Base-by-base conservation (phyloP, 1,140 invertebrate genomes). In the Chelonus insularis region DNA sequence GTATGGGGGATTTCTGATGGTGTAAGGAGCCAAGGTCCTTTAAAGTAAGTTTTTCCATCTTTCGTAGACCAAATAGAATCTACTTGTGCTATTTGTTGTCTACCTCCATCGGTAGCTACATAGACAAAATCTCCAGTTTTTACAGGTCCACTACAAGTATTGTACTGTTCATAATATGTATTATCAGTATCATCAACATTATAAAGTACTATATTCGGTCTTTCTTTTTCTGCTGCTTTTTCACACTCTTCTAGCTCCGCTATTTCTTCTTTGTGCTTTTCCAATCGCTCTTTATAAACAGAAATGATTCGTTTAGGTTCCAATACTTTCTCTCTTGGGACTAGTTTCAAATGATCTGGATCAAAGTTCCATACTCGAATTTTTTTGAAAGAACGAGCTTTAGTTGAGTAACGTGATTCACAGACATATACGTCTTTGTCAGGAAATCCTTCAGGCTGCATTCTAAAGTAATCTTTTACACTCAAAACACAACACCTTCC, bases 381-480 rank as follows among this genome's bases (percentile, higher is more conserved):
- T 79, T 98, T 98, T 79, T 97, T 97, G 76, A 98, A 98, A 63
- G 88, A 87, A 64, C 94, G 86, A 16, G 87, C 86, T 70, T 88
- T 90, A 0, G 91, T 89, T 62, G 89, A 93, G 78, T 99, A 99
- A 8, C 96, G 86, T 11, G 94, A 96, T 81, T 99, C 97, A 76
- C 97, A 98, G 0, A 99, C 95, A 74, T 93, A 99, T 0, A 99
- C 91, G 81, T 99, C 96, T 74, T 96, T 95, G 60, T 97, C 94
- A 1, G 88, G 84, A 74, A 95, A 93, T 11, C 86, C 90, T 82
- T 94, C 91, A 0, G 96, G 95, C 65, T 87, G 87, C 72, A 88
- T 88, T 70, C 94, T 92, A 72, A 98, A 94, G 79, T 97, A 99
- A 73, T 99, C 96, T 70, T 95, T 95, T 1, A 97, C 92, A 74